phyloP scores from a whole-genome alignment of 2,113 vertebrate genomes.

The Erythrocercus mccallii region DNA sequence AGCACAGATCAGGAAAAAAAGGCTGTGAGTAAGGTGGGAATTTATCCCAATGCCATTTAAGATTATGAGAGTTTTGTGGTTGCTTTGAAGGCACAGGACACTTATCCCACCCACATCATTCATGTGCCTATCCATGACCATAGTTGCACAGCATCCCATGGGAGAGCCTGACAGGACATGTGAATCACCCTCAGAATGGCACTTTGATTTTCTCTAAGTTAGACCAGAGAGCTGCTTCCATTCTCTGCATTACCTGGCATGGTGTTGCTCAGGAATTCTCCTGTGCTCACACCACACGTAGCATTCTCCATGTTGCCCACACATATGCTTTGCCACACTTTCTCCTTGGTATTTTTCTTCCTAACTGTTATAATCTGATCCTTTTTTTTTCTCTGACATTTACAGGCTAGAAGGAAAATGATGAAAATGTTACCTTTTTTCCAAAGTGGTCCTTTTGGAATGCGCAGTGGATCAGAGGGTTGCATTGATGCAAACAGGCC shows the following conservation, averaged over 20 bases:
- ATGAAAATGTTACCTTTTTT: conserved; percentile 61
- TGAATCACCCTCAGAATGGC: neutral
- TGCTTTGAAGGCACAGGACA: neutral
- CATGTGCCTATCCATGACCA: rapidly evolving
- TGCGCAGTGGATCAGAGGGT: neutral
- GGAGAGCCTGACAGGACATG: neutral
- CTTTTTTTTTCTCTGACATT: neutral
- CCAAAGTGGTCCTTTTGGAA: conserved; percentile 37
- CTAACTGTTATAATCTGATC: neutral
- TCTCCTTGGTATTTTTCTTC: neutral
- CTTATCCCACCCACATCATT: neutral
- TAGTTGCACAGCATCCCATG: neutral
- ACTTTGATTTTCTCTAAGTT: neutral
- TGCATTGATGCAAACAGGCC: neutral
- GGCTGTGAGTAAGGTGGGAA: neutral
- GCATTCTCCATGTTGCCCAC: neutral
- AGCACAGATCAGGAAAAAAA: neutral
- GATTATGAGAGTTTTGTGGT: neutral
- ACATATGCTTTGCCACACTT: neutral
- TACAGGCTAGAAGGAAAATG: conserved; percentile 47
- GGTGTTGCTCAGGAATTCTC: neutral
- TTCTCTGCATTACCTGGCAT: neutral
- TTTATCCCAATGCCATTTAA: rapidly evolving
- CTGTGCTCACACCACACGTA: neutral
- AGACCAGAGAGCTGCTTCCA: neutral